Conservation (phyloP, 2,113 vertebrate genomes). For the Taurulus bubalis region DNA sequence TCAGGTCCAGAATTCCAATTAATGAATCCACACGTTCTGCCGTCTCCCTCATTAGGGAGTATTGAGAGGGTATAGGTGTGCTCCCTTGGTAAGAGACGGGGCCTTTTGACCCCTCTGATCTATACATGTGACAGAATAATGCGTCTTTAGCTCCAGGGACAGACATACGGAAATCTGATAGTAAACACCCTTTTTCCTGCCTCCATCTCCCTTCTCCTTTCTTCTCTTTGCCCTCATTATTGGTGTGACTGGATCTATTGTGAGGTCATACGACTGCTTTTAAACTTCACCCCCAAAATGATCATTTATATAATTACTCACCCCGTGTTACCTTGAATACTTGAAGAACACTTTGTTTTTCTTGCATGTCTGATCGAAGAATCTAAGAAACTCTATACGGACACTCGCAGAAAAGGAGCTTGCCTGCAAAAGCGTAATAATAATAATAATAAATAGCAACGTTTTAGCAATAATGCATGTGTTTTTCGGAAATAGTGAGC, state of each 20-base stretch:
- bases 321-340: not conserved
- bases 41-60: conserved; percentile 30
- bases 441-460: no score
- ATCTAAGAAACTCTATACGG: not conserved
- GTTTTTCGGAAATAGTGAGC: not conserved
- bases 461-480: not conserved
- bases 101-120: conserved; percentile 65
- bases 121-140: conserved; percentile 66
- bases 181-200: not conserved
- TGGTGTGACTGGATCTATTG: not conserved
- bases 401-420: not conserved
- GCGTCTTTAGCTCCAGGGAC: conserved; percentile 31
- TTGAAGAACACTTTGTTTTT: not conserved
- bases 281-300: not conserved
- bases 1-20: conserved; percentile 60
- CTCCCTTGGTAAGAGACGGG: conserved; percentile 27
- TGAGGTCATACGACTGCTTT: not conserved
- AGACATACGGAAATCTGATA: conserved; percentile 43
- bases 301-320: not conserved
- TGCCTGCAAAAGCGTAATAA: no score
- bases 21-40: conserved; percentile 32
- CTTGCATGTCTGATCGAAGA: not conserved
- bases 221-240: conserved; percentile 15
- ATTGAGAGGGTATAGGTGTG: conserved; percentile 18
- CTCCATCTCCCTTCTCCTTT: not conserved